These are phyloP conservation scores for zebrafish (Danio rerio) DNA, from an alignment of 2,113 vertebrate genomes.

Conservation along the genomic window GRCz12tu NC_133185.1:22018001-22018500, in stretches of 20 bases:
- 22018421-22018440: slow-evolving; percentile 98
- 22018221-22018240: not conserved
- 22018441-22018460: slow-evolving; percentile 99
- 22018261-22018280: slow-evolving; percentile 9
- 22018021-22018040: too few relatives aligned
- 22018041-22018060: too few relatives aligned
- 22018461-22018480: slow-evolving; percentile 98
- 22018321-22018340: not conserved
- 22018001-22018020: too few relatives aligned
- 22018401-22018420: slow-evolving; percentile 88
- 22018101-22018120: too few relatives aligned
- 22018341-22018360: slow-evolving; percentile 19
- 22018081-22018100: too few relatives aligned
- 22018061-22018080: too few relatives aligned
- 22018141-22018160: slow-evolving; percentile 3
- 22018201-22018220: not conserved
- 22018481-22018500: slow-evolving; percentile 95
- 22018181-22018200: not conserved
- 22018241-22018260: not conserved
- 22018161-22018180: not conserved
- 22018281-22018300: not conserved
- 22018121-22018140: too few relatives aligned
- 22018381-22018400: slow-evolving; percentile 8
- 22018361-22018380: not conserved
- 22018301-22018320: slow-evolving; percentile 36